phyloP scores from a whole-genome alignment of 2,113 vertebrate genomes.

The Dicentrarchus labrax region DNA sequence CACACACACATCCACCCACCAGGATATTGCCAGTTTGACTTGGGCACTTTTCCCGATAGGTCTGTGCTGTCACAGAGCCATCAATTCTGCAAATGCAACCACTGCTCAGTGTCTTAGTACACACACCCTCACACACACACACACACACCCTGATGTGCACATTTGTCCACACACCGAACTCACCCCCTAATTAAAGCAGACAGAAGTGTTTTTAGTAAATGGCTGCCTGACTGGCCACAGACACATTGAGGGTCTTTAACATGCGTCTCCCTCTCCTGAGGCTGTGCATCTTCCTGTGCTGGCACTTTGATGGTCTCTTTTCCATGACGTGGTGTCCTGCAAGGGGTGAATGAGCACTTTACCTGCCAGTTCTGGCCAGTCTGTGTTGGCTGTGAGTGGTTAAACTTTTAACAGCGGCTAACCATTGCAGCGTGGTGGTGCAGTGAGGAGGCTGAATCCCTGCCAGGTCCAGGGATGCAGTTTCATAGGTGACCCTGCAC shows the following conservation, averaged over 20 bases:
- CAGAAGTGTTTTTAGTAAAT: conserved; percentile 36
- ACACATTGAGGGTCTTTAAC: conserved; percentile 62
- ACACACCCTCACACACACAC: conserved; percentile 21
- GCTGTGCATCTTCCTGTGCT: conserved; percentile 74
- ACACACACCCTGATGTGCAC: not conserved
- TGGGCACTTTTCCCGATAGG: conserved; percentile 30
- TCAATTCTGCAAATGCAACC: conserved; percentile 57
- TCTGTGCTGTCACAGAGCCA: conserved; percentile 40
- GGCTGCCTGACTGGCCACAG: conserved; percentile 33
- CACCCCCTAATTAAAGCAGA: conserved; percentile 75
- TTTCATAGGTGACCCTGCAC: not conserved
- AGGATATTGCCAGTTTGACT: conserved; percentile 70
- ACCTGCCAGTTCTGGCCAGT: conserved; percentile 44
- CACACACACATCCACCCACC: conserved; percentile 14
- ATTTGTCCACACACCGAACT: not conserved
- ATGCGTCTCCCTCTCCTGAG: conserved; percentile 49
- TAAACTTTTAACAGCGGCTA: not conserved
- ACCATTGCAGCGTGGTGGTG: not conserved
- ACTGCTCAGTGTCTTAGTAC: not conserved
- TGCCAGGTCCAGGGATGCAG: not conserved
- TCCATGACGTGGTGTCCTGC: not conserved
- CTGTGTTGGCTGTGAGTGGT: not conserved
- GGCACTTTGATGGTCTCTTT: conserved; percentile 72
- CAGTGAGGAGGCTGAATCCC: not conserved
- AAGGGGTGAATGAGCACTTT: not conserved